These are phyloP conservation scores for Aquatica leii DNA, from an alignment of 2,888 invertebrate species.

Conservation along the genomic window DNA sequence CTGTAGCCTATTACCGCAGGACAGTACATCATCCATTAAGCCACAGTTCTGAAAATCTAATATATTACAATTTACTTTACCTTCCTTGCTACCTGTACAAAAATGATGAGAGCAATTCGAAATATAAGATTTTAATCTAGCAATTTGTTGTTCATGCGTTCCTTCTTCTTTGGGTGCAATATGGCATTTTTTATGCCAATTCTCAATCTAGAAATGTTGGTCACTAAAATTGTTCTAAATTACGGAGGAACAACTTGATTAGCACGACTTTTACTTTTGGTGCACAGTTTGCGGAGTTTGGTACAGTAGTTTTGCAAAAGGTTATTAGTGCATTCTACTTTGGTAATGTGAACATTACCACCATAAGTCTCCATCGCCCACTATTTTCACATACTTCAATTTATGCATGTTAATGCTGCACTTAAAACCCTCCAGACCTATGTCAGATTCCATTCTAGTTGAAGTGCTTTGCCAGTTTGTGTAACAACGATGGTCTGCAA, in stretches of 20 bases:
- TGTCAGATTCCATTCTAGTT: background rate
- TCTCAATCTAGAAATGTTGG: background rate
- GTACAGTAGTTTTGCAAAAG: background rate
- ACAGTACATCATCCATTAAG: background rate
- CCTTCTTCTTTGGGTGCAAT: background rate
- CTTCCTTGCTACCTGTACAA: background rate
- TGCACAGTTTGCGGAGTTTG: background rate
- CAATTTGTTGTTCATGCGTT: background rate
- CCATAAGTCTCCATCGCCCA: background rate
- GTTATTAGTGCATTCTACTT: slow-evolving; percentile 4
- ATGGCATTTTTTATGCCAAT: background rate
- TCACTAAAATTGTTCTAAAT: background rate
- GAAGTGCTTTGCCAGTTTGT: background rate
- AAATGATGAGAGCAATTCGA: background rate
- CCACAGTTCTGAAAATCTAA: background rate
- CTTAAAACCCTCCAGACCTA: background rate
- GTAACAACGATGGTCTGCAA: background rate
- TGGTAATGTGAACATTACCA: background rate
- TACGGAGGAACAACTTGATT: background rate
- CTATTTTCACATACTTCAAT: background rate
- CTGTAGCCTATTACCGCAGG: background rate
- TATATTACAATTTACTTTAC: background rate
- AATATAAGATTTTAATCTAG: background rate
- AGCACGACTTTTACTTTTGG: background rate
- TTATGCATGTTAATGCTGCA: background rate